Evolutionary conservation across 64 coral and sea anemone genomes (phyloP), one percentile per base, ranked within the genome.

Genomic region (Stylophora pistillata): DNA sequence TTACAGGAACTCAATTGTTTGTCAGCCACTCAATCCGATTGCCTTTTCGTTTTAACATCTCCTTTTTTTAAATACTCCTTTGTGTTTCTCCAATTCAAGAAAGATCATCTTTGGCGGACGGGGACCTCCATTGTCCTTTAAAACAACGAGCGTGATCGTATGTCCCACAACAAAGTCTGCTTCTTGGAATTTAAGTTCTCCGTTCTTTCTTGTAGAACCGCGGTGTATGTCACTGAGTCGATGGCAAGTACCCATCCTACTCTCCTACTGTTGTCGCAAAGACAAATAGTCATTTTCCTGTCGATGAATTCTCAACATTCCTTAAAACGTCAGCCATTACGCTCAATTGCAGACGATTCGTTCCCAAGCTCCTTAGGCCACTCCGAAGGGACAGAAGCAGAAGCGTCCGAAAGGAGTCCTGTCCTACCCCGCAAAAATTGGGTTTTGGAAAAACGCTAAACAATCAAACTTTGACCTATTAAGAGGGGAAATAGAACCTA

Each of bases 221-320:
- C 71, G 59, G 86, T 89, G 30, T 63, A 74, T 74, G 96, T 86
- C 0, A 98, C 92, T 31, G 96, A 92, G 89, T 98, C 96, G 30
- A 98, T 81, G 58, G 96, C 89, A 55, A 92, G 89, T 65, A 98
- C 83, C 92, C 92, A 98, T 25, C 96, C 96, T 58, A 37, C 72
- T 62, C 86, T 89, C 37, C 55, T 74, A 21, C 71, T 86, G 5
- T 81, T 77, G 56, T 98, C 86, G 17, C 30, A 83, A 10, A 98
- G 59, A 25, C 18, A 55, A 66, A 94, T 76, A 62, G 53, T 58
- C 3, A 88, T 74, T 61, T 88, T 91, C 63, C 85, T 91, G 56
- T 80, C 64, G 1, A 79, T 68, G 37, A 75, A 88, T 69, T 88
- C n/a, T 25, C 27, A 53, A 62, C 71, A 1, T 77, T 53, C 3